Evolutionary conservation across 1,140 invertebrate genomes (phyloP), one percentile per base, ranked within the genome.

Genomic region (Pissodes strobi): DNA sequence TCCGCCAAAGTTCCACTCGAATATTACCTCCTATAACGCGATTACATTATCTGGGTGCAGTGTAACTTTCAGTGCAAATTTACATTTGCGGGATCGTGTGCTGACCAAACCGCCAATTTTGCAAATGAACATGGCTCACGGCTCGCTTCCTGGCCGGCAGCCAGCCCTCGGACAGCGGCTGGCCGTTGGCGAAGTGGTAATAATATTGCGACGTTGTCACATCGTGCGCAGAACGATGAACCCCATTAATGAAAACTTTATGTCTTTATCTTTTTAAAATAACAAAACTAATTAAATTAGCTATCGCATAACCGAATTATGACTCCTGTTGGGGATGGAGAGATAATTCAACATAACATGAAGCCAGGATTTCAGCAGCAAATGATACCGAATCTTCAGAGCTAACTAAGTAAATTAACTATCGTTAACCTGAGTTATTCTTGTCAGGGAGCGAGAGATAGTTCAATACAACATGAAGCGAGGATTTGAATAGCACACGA

Each of bases 91-190:
- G 46, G 2, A 46, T 46, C 43, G 43, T 23, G 46, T 49, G 19
- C 21, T 1, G 46, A 49, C 46, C 21, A 49, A 49, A 49, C 46
- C 34, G 25, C 27, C 51, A 55, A 55, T 55, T 55, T 55, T 34
- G 51, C 51, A 55, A 55, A 55, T 55, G 51, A 55, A 37, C 37
- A 12, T 17, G 46, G 25, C 37, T 38, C 51, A 13, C 21, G 17
- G 19, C 15, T 52, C 49, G 25, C 25, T 52, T 55, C 18, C 51
- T 55, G 46, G 46, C 46, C 46, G 19, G 46, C 46, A 51, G 46
- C 46, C 46, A 51, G 21, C 18, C 21, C 46, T 13, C 21, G 22
- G 19, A 51, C n/a, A 3, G 27, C 15, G 12, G 21, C 12, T 51
- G 21, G 10, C 46, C 46, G 46, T 23, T 51, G 46, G 46, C 46